Base-by-base conservation (phyloP, 2,797 vertebrate species). In the Mormyrus hasselquistii region DNA sequence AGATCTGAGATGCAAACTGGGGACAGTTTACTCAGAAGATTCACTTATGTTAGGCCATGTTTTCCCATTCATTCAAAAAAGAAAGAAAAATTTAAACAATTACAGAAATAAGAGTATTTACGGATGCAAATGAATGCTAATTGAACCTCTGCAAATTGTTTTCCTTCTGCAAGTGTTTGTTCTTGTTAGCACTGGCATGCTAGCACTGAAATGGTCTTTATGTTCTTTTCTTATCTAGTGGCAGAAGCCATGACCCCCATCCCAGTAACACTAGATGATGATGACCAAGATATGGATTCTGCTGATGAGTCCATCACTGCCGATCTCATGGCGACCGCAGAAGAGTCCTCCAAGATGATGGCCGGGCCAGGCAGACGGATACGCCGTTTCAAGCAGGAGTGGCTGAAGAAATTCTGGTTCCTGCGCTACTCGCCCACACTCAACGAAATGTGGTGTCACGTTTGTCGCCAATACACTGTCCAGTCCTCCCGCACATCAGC, bases 371-470 rank as follows among this genome's bases (percentile, higher is more conserved):
- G 97, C 0, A 94, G 98, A 44, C 96, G 98, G 10, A 99, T 98
- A 92, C 96, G 98, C 1, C 97, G 98, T 55, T 99, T 99, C 92
- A 99, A 99, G 93, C 98, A 99, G 92, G 98, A 99, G 90, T 99
- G 98, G 98, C 94, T 99, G 57, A 99, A 99, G 92, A 99, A 99
- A 93, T 99, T 99, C 93, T 99, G 98, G 98, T 99, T 99, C 93
- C 95, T 99, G 62, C 97, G 98, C 62, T 99, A 99, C 92, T 99
- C 98, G 0, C 96, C 98, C 0, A 98, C 98, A 0, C 91, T 99
- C 86, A 99, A 99, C 0, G 98, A 99, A 94, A 99, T 99, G 98
- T 99, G 98, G 98, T 99, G 98, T 93, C 98, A 99, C 0, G 98
- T 99, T n/a, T 99, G 98, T 93, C 96, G 98, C 84, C 98, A 99